These are phyloP conservation scores for Thamnophis sirtalis DNA, from an alignment of 2,113 vertebrate species.

Conservation along the genomic window DNA sequence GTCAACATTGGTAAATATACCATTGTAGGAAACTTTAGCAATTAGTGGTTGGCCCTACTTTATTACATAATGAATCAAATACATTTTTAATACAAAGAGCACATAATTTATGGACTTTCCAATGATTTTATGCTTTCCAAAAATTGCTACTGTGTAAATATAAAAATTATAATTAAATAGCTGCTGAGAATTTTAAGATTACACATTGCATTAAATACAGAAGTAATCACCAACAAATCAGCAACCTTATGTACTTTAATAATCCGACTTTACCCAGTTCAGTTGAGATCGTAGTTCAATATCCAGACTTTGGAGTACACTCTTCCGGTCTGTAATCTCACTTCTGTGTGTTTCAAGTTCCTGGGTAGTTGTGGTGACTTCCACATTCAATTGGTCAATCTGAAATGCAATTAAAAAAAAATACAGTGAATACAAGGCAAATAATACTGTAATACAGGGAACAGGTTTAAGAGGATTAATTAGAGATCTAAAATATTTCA, in stretches of 20 bases:
- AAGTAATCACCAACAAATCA: neutral
- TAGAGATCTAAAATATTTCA: neutral
- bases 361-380: conserved; percentile 61
- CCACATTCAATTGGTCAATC: conserved; percentile 69
- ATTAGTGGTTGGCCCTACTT: neutral
- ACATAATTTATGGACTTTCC: neutral
- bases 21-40: neutral
- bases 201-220: neutral
- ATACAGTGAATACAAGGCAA: neutral
- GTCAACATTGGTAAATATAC: neutral
- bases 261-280: conserved; percentile 66
- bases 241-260: neutral
- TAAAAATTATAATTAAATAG: neutral
- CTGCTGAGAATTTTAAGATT: neutral
- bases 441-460: no score
- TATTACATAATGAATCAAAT: neutral
- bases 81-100: neutral
- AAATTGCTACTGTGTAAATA: neutral
- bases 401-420: conserved; percentile 39
- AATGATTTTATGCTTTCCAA: neutral
- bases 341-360: conserved; percentile 58
- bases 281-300: conserved; percentile 78
- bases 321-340: conserved; percentile 73
- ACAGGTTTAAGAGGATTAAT: neutral
- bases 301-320: conserved; percentile 72